A percentile compares a stretch with the other conserved stretches of the same genome.
Conservation (phyloP, 2,888 invertebrate genomes). For the Bedellia somnulentella region DNA sequence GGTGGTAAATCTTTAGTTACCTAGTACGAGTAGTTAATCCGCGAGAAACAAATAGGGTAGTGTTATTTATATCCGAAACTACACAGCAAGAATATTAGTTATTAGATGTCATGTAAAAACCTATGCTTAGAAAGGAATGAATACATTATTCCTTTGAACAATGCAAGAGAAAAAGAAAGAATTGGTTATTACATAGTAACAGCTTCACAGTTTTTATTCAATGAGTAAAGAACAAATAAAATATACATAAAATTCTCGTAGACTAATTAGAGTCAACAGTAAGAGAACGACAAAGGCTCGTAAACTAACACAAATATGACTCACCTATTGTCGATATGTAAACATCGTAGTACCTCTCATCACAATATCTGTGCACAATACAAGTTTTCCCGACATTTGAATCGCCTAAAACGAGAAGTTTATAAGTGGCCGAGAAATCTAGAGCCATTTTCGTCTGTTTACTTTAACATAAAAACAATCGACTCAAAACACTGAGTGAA, state of each 20-base stretch:
- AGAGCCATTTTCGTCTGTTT: slow-evolving; percentile 78
- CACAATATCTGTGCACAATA: slow-evolving; percentile 87
- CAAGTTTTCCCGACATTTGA: slow-evolving; percentile 91
- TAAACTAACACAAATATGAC: slow-evolving; percentile 41
- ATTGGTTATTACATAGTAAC: no score
- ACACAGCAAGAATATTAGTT: no score
- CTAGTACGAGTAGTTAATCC: no score
- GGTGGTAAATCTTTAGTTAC: no score
- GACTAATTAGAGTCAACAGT: slow-evolving; percentile 26
- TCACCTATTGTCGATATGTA: slow-evolving; percentile 90
- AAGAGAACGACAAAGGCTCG: slow-evolving; percentile 37
- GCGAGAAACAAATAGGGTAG: no score
- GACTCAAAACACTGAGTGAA: slow-evolving; percentile 43
- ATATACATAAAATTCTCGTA: slow-evolving; percentile 14
- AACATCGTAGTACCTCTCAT: slow-evolving; percentile 87
- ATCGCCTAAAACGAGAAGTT: slow-evolving; percentile 83
- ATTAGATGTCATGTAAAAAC: no score
- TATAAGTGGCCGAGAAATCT: slow-evolving; percentile 85
- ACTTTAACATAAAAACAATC: slow-evolving; percentile 20
- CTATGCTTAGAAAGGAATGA: no score
- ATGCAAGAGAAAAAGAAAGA: no score
- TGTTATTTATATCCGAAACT: no score
- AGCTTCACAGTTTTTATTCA: no score
- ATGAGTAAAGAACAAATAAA: background rate
- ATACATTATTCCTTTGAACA: no score